Conservation (phyloP, 2,113 vertebrate genomes). For the Sapajus apella region DNA sequence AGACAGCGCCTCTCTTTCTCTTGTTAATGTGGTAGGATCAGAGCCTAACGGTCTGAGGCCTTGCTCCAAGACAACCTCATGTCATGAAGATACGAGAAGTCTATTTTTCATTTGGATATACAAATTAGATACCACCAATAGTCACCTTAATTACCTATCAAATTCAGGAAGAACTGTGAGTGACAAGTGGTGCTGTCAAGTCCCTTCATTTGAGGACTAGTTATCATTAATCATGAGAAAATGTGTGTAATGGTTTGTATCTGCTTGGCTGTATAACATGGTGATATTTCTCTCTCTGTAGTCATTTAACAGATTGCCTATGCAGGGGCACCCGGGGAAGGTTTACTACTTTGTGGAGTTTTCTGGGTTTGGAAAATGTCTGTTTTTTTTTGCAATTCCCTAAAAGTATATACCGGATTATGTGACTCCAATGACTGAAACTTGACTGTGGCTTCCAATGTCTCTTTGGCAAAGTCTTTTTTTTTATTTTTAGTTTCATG, state of each 20-base stretch:
- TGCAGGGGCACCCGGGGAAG: background rate
- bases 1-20: background rate
- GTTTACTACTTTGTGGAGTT: background rate
- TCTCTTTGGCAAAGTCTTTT: background rate
- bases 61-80: background rate
- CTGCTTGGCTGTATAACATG: background rate
- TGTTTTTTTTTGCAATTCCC: background rate
- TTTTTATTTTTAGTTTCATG: no score
- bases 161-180: background rate
- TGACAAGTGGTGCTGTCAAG: background rate
- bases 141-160: background rate
- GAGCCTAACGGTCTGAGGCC: background rate
- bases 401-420: background rate
- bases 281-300: background rate
- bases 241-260: background rate
- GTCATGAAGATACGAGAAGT: background rate
- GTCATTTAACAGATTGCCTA: background rate
- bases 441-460: background rate
- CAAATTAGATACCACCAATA: background rate
- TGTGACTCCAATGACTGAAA: fast-evolving
- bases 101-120: background rate
- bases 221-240: background rate
- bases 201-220: background rate
- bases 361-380: background rate
- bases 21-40: background rate